Evolutionary conservation across 2,113 vertebrate genomes (phyloP).

Genomic region (Protobothrops flavoviridis): DNA sequence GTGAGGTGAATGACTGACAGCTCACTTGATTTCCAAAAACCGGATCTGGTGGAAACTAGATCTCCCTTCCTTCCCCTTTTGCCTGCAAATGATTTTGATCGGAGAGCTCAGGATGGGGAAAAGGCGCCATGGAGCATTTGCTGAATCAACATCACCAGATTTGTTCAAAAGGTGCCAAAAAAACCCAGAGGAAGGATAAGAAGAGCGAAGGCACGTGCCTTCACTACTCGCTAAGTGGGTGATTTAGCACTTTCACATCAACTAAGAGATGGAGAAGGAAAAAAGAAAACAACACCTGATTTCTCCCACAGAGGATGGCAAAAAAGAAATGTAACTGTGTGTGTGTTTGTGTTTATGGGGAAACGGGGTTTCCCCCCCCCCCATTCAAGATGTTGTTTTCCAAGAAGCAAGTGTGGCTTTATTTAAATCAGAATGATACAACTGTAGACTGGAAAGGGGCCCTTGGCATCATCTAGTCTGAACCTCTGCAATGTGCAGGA

Average conservation of each 20-base stretch:
- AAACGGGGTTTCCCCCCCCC: background rate
- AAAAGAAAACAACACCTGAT: background rate
- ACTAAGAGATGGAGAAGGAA: background rate
- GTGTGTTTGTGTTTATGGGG: background rate
- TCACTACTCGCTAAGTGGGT: constrained; percentile 2
- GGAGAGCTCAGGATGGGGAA: background rate
- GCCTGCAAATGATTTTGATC: background rate
- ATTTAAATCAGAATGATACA: background rate
- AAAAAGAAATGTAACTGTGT: background rate
- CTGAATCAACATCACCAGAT: background rate
- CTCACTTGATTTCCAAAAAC: background rate
- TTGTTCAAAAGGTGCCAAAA: background rate
- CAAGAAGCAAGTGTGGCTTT: background rate
- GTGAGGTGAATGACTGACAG: background rate
- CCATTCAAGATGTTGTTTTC: background rate
- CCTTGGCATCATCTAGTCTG: background rate
- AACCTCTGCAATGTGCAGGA: background rate
- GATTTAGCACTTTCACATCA: background rate
- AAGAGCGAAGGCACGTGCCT: background rate
- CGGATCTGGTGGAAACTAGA: background rate
- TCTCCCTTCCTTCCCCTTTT: background rate
- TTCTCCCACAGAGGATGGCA: background rate
- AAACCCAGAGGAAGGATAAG: background rate
- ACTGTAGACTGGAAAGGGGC: background rate
- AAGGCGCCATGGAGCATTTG: background rate